Base-by-base conservation (phyloP, 23 tunicate genomes). In the Trididemnum clinides region DNA sequence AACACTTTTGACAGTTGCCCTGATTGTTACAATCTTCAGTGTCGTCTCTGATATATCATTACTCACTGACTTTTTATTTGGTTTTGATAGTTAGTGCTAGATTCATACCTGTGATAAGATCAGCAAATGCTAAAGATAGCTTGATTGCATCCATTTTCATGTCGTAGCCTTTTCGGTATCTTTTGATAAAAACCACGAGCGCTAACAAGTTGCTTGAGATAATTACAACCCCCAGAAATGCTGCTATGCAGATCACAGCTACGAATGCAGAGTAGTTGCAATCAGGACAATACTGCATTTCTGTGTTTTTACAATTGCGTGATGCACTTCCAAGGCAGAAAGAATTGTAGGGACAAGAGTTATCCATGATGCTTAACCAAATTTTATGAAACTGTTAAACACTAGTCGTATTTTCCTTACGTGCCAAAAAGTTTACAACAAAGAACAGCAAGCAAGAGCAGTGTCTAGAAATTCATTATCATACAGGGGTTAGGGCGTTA, bases 81-180 rank as follows among this genome's bases (percentile, higher is more conserved):
- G n/a, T n/a, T n/a, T n/a, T n/a, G n/a, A n/a, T n/a, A n/a, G n/a
- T n/a, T n/a, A n/a, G n/a, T n/a, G n/a, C n/a, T n/a, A n/a, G n/a
- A n/a, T n/a, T n/a, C 25, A 19, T n/a, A 59, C 66, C 66, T 59
- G 66, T 59, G 20, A 59, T 5, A 4, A 59, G 25, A n/a, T 59
- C 66, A 10, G 66, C 21, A 15, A 59, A 25, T 4, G 66, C 66
- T 3, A 59, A 28, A 4, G 66, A 59, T 10, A 59, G 25, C 25
- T 59, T 59, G 3, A 59, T 59, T 19, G 66, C 66, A n/a, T 59
- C 66, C 25, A n/a, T 59, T n/a, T 59, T 59, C 66, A 59, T 59
- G 66, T 59, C 66, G 25, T 28, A 10, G 5, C 66, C 25, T 10
- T 59, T 59, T 59, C 25, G 20, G 23, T 28, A 59, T 59, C 66